A percentile compares a stretch with the other conserved stretches of the same genome.
Conservation (phyloP, 2,888 invertebrate species). For the Apamea anceps region DNA sequence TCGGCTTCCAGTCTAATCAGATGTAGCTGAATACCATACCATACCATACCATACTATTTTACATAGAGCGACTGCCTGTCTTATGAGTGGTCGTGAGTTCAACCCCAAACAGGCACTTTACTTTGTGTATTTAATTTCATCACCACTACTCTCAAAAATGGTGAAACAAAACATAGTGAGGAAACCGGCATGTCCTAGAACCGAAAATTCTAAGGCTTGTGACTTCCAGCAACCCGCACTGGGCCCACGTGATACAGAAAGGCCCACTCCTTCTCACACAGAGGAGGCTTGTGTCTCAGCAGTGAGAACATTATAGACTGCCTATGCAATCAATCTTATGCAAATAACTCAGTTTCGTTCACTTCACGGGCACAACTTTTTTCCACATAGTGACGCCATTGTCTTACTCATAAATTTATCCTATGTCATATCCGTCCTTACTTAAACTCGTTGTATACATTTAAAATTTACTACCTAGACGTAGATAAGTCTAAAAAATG, state of each 20-base stretch:
- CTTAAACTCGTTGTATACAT: constrained; percentile 33
- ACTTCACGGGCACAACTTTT: not conserved
- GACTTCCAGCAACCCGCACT: not conserved
- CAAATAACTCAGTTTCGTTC: not conserved
- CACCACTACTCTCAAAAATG: not conserved
- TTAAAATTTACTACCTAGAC: constrained; percentile 46
- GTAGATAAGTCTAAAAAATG: constrained; percentile 56
- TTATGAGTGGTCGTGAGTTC: not conserved
- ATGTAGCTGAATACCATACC: not conserved
- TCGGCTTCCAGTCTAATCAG: not conserved
- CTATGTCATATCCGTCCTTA: constrained; percentile 16
- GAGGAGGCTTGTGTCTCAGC: not conserved
- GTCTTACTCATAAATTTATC: constrained; percentile 28
- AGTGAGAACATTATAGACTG: not conserved
- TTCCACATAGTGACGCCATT: not conserved
- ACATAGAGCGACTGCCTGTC: not conserved
- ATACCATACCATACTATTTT: no score
- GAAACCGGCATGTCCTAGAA: not conserved
- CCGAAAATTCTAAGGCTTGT: not conserved
- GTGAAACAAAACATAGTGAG: no score
- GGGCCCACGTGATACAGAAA: not conserved
- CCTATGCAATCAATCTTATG: not conserved
- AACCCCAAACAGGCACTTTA: no score
- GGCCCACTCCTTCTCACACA: not conserved
- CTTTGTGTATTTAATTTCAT: not conserved